These are phyloP conservation scores for Potamilus streckersoni DNA, from an alignment of 1,140 invertebrate genomes.

Conservation along the genomic window DNA sequence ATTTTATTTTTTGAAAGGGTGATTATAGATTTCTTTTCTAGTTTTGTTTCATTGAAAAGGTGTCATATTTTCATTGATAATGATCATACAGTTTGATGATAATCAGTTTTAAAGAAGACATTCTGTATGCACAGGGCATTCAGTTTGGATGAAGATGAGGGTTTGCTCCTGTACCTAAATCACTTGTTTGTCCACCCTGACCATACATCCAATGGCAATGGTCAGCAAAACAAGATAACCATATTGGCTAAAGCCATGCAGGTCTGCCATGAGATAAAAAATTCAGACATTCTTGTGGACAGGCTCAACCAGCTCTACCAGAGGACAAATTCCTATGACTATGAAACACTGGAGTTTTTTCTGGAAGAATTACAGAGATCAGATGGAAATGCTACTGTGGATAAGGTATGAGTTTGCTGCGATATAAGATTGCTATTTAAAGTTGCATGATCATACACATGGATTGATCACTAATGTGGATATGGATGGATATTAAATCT, in stretches of 20 bases:
- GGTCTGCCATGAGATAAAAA: conserved; percentile 34
- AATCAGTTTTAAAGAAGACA: too few relatives aligned
- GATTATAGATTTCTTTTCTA: too few relatives aligned
- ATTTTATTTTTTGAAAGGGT: too few relatives aligned
- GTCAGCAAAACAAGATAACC: conserved; percentile 9
- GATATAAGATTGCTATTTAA: too few relatives aligned
- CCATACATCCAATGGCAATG: background rate
- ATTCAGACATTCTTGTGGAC: conserved; percentile 29
- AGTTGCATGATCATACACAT: too few relatives aligned
- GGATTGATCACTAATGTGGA: too few relatives aligned
- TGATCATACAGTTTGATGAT: too few relatives aligned
- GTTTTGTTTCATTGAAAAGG: too few relatives aligned
- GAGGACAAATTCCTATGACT: conserved; percentile 52
- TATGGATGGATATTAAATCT: too few relatives aligned
- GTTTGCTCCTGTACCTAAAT: conserved; percentile 49
- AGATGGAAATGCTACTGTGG: conserved; percentile 12
- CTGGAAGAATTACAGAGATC: conserved; percentile 42
- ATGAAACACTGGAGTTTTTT: conserved; percentile 53
- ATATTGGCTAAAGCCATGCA: conserved; percentile 22
- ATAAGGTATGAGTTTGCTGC: background rate
- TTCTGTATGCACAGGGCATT: conserved; percentile 43
- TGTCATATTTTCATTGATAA: too few relatives aligned
- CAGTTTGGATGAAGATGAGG: conserved; percentile 47
- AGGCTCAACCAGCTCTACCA: conserved; percentile 41
- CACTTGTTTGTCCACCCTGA: conserved; percentile 37